A percentile compares a stretch with the other conserved stretches of the same genome.
These are phyloP conservation scores for Criorhina ranunculi DNA, from an alignment of 2,888 invertebrate genomes.

Conservation along the genomic window DNA sequence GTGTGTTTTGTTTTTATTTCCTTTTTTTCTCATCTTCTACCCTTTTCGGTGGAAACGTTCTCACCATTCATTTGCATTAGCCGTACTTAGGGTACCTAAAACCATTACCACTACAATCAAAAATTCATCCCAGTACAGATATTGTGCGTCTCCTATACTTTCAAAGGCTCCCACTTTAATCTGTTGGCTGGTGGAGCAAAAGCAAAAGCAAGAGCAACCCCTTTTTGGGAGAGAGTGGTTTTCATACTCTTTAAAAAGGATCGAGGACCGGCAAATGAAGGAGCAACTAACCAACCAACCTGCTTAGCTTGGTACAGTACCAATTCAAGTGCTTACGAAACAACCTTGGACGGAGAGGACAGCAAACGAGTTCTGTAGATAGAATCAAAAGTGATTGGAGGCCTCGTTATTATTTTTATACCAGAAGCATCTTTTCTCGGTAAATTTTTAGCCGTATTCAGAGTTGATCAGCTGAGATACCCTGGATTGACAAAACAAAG, in stretches of 20 bases:
- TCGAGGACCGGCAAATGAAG: background rate
- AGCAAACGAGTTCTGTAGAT: too few species aligned
- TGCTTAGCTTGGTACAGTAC: too few species aligned
- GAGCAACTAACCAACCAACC: too few species aligned
- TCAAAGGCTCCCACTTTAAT: background rate
- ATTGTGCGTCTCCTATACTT: slow-evolving; percentile 1
- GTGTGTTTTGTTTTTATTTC: slow-evolving; percentile 49
- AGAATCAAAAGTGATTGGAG: too few species aligned
- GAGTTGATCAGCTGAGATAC: too few species aligned
- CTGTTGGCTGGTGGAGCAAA: slow-evolving; percentile 1
- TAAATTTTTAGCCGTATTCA: too few species aligned
- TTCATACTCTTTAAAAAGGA: background rate
- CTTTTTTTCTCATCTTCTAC: slow-evolving; percentile 38
- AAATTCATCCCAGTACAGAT: slow-evolving; percentile 24
- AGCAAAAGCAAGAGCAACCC: too few species aligned
- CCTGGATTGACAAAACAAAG: too few species aligned
- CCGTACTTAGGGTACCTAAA: slow-evolving; percentile 41
- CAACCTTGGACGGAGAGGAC: too few species aligned
- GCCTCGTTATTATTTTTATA: too few species aligned
- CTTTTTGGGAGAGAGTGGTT: background rate
- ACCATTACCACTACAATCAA: slow-evolving; percentile 58
- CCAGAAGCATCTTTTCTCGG: too few species aligned
- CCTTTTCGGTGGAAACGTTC: slow-evolving; percentile 40
- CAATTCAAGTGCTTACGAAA: too few species aligned
- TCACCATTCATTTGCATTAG: slow-evolving; percentile 63